A percentile compares a stretch with the other conserved stretches of the same genome.
Conservation (phyloP, 2,113 vertebrate species). For the Naja naja region DNA sequence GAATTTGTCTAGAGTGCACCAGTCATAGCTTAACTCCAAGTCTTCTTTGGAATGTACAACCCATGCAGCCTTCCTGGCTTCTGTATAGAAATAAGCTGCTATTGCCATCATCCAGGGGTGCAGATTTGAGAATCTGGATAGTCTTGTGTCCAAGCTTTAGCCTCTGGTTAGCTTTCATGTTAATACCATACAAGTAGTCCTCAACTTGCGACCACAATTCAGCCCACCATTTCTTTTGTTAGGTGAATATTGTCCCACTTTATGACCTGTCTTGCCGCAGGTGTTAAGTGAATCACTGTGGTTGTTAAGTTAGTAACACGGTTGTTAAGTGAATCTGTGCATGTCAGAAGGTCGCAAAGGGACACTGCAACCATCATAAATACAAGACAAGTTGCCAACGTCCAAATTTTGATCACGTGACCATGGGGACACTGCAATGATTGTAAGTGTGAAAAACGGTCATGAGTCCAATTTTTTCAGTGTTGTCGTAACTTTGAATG, state of each 20-base stretch:
- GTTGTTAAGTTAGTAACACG: not conserved
- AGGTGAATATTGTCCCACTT: not conserved
- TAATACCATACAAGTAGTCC: not conserved
- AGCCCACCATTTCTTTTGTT: not conserved
- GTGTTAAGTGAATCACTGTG: not conserved
- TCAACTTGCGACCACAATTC: not conserved
- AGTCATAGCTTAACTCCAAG: not conserved
- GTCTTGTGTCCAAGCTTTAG: not conserved
- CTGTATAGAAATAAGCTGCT: not conserved
- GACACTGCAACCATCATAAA: not conserved
- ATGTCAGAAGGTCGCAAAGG: not conserved
- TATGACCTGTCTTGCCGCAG: not conserved
- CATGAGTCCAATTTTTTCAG: not conserved
- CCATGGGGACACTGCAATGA: not conserved
- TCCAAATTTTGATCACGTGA: not conserved
- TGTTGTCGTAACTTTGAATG: not conserved
- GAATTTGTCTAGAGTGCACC: not conserved
- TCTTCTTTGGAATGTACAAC: not conserved
- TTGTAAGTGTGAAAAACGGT: not conserved
- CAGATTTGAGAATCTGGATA: not conserved
- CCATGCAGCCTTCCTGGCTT: not conserved
- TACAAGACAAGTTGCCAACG: not conserved
- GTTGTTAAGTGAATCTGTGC: not conserved
- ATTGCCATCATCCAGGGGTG: not conserved
- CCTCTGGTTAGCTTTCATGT: not conserved